phyloP scores from a whole-genome alignment of 1,140 invertebrate genomes.

The Dreissena rostriformis region DNA sequence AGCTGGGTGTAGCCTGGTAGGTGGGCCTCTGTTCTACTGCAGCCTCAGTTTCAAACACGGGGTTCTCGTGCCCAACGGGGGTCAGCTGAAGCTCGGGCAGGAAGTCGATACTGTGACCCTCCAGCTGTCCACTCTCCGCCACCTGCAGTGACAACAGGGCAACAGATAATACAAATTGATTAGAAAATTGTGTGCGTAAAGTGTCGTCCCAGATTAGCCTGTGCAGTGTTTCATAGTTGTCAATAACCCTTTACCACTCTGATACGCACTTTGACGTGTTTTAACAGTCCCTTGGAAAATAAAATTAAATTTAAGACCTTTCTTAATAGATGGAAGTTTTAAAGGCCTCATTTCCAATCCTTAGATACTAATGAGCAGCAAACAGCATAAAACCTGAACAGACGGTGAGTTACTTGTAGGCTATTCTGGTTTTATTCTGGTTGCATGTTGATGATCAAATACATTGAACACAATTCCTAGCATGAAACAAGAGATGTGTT shows the following conservation, averaged over 20 bases:
- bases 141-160: conserved; percentile 32
- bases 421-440: no score
- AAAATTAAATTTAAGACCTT: no score
- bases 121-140: conserved; percentile 21
- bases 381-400: no score
- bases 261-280: neutral
- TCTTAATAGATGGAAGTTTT: no score
- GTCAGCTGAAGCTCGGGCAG: conserved; percentile 34
- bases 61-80: conserved; percentile 25
- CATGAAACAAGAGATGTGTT: no score
- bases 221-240: neutral
- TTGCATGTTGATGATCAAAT: neutral
- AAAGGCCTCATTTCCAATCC: no score
- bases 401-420: no score
- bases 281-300: no score
- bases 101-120: conserved; percentile 42
- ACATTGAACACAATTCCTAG: no score
- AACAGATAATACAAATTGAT: neutral
- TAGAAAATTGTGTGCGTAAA: neutral
- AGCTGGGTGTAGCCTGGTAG: conserved; percentile 59
- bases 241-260: no score
- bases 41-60: conserved; percentile 38
- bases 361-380: no score
- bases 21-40: neutral
- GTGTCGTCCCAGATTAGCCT: no score